Base-by-base conservation (phyloP, 2,797 vertebrate genomes). In the Cetoscarus ocellatus region DNA sequence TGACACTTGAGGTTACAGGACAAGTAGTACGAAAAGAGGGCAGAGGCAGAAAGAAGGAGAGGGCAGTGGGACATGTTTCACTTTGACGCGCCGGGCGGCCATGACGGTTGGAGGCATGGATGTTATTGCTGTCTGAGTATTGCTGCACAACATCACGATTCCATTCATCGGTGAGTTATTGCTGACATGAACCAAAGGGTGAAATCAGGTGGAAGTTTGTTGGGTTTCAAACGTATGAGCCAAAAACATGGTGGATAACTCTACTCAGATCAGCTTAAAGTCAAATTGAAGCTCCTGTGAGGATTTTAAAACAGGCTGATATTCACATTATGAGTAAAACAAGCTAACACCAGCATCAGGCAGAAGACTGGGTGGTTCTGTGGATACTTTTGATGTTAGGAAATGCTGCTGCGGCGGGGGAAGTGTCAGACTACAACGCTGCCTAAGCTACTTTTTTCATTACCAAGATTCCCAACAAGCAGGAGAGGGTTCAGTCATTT, bases 71-170 rank as follows among this genome's bases (percentile, higher is more conserved):
- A 67, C 67, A 75, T 79, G 66, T 59, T 45, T 84, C 83, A 70
- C 61, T 62, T 27, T 52, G 61, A 58, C 47, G 59, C 59, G 50
- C 61, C 51, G 57, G 63, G 72, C 18, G 10, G 61, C 71, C 61
- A 7, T 38, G 39, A 34, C 9, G 75, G 73, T 75, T 81, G 67
- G 72, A 84, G 27, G 27, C 36, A 61, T 50, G 73, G 86, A 88
- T 92, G 89, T 93, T 95, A 95, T 95, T 95, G 94, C 94, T 94
- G 86, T 91, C 89, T 87, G 89, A 91, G 86, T 95, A 95, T 95
- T 95, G 94, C 95, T 94, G 88, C 79, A 59, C 77, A 77, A 90
- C 87, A 84, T 77, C 82, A 92, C 90, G 10, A 38, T 78, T 87
- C 86, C 83, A 60, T 67, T 67, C 73, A 48, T 8, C 55, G 82